These are phyloP conservation scores for Leptosomus discolor DNA, from an alignment of 2,113 vertebrate species.

Conservation along the genomic window DNA sequence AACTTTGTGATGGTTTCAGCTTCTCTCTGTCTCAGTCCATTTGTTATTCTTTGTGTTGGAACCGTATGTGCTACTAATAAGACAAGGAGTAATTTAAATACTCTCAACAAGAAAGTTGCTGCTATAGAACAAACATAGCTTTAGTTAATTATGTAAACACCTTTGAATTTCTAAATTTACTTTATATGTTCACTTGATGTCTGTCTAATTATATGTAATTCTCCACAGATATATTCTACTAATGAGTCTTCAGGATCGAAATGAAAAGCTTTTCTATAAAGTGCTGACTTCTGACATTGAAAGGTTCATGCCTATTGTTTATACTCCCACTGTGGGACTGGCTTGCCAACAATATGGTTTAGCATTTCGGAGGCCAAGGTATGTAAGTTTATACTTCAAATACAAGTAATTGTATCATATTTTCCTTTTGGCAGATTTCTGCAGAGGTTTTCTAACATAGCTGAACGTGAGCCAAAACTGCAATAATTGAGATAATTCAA, in stretches of 20 bases:
- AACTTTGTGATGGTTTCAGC: neutral
- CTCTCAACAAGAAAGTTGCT: neutral
- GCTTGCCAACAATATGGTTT: constrained; percentile 95
- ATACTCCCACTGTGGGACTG: constrained; percentile 94
- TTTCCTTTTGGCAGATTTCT: constrained; percentile 21
- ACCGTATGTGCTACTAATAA: neutral
- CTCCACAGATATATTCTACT: constrained; percentile 89
- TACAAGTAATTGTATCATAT: constrained; percentile 15
- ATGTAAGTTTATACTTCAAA: constrained; percentile 68
- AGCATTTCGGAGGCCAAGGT: constrained; percentile 91
- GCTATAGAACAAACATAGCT: neutral
- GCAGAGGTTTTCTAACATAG: neutral
- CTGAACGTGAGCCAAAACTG: constrained; percentile 15
- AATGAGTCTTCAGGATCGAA: constrained; percentile 94
- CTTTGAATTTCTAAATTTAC: neutral
- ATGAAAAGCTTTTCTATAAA: constrained; percentile 96
- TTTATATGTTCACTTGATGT: neutral
- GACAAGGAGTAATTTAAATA: neutral
- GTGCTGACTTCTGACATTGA: constrained; percentile 88
- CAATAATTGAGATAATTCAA: constrained; percentile 28
- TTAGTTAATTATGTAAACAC: neutral
- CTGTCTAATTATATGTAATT: constrained; percentile 48
- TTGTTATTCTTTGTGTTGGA: neutral
- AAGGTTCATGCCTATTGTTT: constrained; percentile 95
- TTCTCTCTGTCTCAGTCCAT: neutral